Percentiles rank a stretch among this genome's conserved stretches.
Evolutionary conservation across 2,113 vertebrate genomes (phyloP).

Genomic region (Pyxicephalus adspersus): DNA sequence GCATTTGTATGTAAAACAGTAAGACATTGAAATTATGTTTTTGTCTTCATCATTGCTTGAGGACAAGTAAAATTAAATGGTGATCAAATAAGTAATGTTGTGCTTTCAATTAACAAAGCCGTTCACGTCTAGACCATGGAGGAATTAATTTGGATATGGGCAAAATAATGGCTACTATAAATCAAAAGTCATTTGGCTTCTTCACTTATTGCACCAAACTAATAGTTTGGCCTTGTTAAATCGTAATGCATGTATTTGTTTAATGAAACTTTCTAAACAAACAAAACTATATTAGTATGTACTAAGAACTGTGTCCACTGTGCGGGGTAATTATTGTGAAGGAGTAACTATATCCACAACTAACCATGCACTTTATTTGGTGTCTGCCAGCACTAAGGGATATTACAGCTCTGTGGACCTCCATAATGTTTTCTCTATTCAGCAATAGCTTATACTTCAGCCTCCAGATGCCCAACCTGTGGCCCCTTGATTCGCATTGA

Average conservation of each 20-base stretch:
- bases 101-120: slow-evolving; percentile 33
- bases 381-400: no score
- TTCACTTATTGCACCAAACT: not conserved
- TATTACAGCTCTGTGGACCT: no score
- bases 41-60: slow-evolving; percentile 30
- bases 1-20: slow-evolving; percentile 1
- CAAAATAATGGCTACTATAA: slow-evolving; percentile 13
- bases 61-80: slow-evolving; percentile 28
- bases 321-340: no score
- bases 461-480: no score
- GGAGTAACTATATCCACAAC: no score
- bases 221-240: slow-evolving; percentile 5
- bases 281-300: no score
- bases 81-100: slow-evolving; percentile 33
- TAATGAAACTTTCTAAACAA: no score
- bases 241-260: not conserved
- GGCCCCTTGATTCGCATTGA: no score
- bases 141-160: slow-evolving; percentile 13
- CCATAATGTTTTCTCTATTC: no score
- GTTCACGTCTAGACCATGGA: not conserved
- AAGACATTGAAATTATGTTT: slow-evolving; percentile 20
- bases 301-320: no score
- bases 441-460: no score
- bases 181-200: slow-evolving; percentile 29
- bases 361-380: no score